These are phyloP conservation scores for Diplogasteroides magnus DNA, from an alignment of 1,140 invertebrate genomes.

Conservation along the genomic window DNA sequence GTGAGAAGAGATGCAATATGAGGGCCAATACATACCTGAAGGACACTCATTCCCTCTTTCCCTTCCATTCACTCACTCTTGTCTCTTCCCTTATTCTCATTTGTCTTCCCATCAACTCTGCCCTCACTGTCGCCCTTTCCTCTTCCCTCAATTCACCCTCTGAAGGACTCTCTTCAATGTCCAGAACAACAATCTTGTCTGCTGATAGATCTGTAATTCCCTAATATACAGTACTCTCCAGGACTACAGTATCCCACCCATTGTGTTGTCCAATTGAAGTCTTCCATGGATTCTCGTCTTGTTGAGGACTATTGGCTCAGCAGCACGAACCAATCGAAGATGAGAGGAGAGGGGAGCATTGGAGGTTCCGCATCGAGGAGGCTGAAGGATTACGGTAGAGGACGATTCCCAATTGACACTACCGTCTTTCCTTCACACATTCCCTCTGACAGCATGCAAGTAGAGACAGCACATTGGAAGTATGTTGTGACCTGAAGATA, in stretches of 20 bases:
- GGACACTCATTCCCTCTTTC: conserved; percentile 5
- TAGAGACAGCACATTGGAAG: conserved; percentile 52
- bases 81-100: conserved; percentile 1
- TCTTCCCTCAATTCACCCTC: not conserved
- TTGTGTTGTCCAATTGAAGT: conserved; percentile 25
- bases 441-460: conserved; percentile 52
- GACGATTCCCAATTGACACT: conserved; percentile 12
- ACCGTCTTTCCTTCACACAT: conserved; percentile 53
- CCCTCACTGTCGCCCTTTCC: conserved; percentile 4
- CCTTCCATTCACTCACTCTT: conserved; percentile 12
- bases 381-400: conserved; percentile 36
- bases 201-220: conserved; percentile 43
- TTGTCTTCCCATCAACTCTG: not conserved
- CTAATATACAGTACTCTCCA: conserved; percentile 16
- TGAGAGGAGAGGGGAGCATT: not conserved
- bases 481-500: conserved; percentile 51
- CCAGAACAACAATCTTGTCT: conserved; percentile 51
- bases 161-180: conserved; percentile 41
- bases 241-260: conserved; percentile 1
- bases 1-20: conserved; percentile 14
- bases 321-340: conserved; percentile 22
- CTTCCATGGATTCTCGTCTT: not conserved
- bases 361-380: conserved; percentile 44
- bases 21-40: conserved; percentile 27
- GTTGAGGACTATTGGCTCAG: conserved; percentile 1